Evolutionary conservation across 2,888 invertebrate species (phyloP).

Genomic region (Stenoptilia bipunctidactyla): DNA sequence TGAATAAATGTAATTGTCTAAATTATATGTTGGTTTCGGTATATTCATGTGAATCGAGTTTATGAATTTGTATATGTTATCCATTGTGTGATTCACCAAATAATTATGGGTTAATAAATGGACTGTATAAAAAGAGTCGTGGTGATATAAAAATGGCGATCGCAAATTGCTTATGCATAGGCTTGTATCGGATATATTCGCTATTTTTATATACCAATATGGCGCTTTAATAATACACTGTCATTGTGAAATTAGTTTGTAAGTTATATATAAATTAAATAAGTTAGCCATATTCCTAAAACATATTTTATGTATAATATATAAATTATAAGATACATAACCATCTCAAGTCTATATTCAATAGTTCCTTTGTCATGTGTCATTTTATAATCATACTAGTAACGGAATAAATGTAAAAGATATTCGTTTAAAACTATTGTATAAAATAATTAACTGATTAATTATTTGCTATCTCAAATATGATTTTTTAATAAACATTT

Average conservation of each 20-base stretch:
- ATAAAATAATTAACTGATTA: slow-evolving; percentile 56
- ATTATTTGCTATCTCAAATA: slow-evolving; percentile 69
- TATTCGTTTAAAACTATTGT: slow-evolving; percentile 56
- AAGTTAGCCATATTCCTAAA: slow-evolving; percentile 53
- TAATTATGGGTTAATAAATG: slow-evolving; percentile 36
- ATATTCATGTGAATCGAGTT: not conserved
- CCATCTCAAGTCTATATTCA: slow-evolving; percentile 63
- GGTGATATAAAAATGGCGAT: not conserved
- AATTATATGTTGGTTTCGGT: not conserved
- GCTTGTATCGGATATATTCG: not conserved
- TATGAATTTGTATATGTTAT: slow-evolving; percentile 9
- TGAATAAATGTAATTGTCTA: no score
- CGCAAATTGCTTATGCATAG: not conserved
- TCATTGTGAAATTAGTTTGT: slow-evolving; percentile 33
- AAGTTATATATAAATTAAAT: slow-evolving; percentile 26
- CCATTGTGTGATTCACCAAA: slow-evolving; percentile 44
- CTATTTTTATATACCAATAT: not conserved
- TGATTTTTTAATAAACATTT: slow-evolving; percentile 66
- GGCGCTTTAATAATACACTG: slow-evolving; percentile 23
- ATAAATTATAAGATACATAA: slow-evolving; percentile 23
- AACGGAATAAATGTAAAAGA: slow-evolving; percentile 46
- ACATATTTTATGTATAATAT: slow-evolving; percentile 35
- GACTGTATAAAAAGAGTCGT: slow-evolving; percentile 7
- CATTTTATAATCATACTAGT: slow-evolving; percentile 61
- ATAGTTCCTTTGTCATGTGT: slow-evolving; percentile 71